Percentiles rank a stretch among this genome's conserved stretches.
These are phyloP conservation scores for Dasyprocta punctata DNA, from an alignment of 2,113 vertebrate species.

Conservation along the genomic window DNA sequence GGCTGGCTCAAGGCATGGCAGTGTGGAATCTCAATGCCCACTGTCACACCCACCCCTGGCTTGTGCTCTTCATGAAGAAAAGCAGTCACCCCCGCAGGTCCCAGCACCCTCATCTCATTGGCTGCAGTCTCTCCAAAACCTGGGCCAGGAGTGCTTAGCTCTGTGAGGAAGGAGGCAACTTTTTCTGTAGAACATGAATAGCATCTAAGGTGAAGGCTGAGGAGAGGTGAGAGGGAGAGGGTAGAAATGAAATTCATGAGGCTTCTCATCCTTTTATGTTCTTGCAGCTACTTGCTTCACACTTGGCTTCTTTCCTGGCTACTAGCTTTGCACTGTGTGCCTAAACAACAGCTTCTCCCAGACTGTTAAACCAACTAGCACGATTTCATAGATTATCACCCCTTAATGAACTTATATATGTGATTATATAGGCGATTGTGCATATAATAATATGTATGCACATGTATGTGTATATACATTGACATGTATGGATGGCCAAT, in stretches of 20 bases:
- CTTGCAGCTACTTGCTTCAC: neutral
- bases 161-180: neutral
- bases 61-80: neutral
- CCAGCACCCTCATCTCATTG: neutral
- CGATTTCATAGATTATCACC: neutral
- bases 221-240: neutral
- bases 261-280: neutral
- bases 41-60: neutral
- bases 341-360: neutral
- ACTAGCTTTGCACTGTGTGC: neutral
- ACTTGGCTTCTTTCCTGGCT: neutral
- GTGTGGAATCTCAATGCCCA: neutral
- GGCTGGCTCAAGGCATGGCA: neutral
- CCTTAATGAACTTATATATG: neutral
- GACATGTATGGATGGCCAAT: neutral
- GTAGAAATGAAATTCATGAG: neutral
- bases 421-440: neutral
- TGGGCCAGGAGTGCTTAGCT: neutral
- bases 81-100: neutral
- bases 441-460: neutral
- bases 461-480: no score
- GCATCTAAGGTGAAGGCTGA: neutral
- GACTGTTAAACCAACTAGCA: neutral
- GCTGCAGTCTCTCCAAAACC: neutral
- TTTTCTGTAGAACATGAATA: neutral